Evolutionary conservation across 2,888 invertebrate genomes (phyloP).

Genomic region (Cephus rjabovi): DNA sequence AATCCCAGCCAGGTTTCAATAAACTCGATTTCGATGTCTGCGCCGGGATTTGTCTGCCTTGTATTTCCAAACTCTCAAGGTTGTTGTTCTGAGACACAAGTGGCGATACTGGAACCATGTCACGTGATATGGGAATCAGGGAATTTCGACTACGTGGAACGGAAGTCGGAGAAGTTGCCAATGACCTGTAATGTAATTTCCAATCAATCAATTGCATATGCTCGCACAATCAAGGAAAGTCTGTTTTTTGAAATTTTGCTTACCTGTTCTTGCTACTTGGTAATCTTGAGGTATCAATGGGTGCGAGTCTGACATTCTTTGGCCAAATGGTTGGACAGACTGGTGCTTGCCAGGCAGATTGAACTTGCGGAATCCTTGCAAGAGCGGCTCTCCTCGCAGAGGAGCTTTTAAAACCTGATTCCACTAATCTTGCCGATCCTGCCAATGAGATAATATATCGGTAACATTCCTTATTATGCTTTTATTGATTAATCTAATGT

Average conservation of each 20-base stretch:
- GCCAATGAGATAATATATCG: conserved; percentile 1
- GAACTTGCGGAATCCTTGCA: conserved; percentile 44
- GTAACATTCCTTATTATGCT: background rate
- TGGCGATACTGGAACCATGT: conserved; percentile 37
- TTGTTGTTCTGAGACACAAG: conserved; percentile 29
- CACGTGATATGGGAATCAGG: conserved; percentile 52
- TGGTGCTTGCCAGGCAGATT: conserved; percentile 57
- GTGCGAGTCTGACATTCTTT: conserved; percentile 59
- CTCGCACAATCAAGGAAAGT: background rate
- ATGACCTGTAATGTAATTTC: conserved; percentile 20
- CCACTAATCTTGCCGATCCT: conserved; percentile 37
- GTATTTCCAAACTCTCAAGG: conserved; percentile 43
- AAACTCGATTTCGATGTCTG: conserved; percentile 39
- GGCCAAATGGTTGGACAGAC: conserved; percentile 55
- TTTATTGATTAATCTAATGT: conserved; percentile 1
- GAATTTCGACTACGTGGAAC: conserved; percentile 46
- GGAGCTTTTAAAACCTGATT: conserved; percentile 34
- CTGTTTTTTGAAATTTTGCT: conserved; percentile 5
- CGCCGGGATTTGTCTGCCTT: conserved; percentile 48
- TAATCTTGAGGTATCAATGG: conserved; percentile 56
- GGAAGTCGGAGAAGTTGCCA: conserved; percentile 38
- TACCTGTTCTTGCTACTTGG: conserved; percentile 57
- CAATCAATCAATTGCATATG: background rate
- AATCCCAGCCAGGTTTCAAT: conserved; percentile 34
- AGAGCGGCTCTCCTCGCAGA: conserved; percentile 42